Conservation (phyloP, 2,113 vertebrate species). For the Siniperca chuatsi region DNA sequence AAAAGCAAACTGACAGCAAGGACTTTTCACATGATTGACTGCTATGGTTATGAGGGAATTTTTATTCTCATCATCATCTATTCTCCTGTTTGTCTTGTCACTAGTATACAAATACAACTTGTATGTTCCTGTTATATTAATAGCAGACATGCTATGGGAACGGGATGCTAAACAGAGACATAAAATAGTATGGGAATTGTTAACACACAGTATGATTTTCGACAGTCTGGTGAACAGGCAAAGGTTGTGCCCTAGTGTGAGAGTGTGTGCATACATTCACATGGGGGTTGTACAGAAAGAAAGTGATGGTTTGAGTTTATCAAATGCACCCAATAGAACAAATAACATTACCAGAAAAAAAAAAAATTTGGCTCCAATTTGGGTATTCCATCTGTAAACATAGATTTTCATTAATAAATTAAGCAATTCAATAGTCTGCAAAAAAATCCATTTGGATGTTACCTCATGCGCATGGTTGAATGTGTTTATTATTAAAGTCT, state of each 20-base stretch:
- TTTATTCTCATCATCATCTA: background rate
- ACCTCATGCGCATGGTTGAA: slow-evolving; percentile 48
- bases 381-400: slow-evolving; percentile 48
- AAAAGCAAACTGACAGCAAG: slow-evolving; percentile 36
- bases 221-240: slow-evolving; percentile 12
- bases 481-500: slow-evolving; percentile 60
- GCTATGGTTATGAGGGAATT: slow-evolving; percentile 19
- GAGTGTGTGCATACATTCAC: background rate
- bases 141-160: background rate
- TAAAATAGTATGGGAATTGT: slow-evolving; percentile 34
- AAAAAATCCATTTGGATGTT: slow-evolving; percentile 65
- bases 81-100: slow-evolving; percentile 1
- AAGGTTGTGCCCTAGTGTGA: slow-evolving; percentile 7
- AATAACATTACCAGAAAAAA: slow-evolving; percentile 32
- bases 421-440: slow-evolving; percentile 56
- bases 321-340: slow-evolving; percentile 33
- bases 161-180: slow-evolving; percentile 35
- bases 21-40: slow-evolving; percentile 47
- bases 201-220: background rate
- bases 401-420: slow-evolving; percentile 57
- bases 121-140: slow-evolving; percentile 12
- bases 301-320: slow-evolving; percentile 34
- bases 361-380: slow-evolving; percentile 38
- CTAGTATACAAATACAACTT: background rate
- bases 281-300: slow-evolving; percentile 10